Evolutionary conservation across 2,797 vertebrate genomes (phyloP).

Genomic region (Aulostomus chinensis): DNA sequence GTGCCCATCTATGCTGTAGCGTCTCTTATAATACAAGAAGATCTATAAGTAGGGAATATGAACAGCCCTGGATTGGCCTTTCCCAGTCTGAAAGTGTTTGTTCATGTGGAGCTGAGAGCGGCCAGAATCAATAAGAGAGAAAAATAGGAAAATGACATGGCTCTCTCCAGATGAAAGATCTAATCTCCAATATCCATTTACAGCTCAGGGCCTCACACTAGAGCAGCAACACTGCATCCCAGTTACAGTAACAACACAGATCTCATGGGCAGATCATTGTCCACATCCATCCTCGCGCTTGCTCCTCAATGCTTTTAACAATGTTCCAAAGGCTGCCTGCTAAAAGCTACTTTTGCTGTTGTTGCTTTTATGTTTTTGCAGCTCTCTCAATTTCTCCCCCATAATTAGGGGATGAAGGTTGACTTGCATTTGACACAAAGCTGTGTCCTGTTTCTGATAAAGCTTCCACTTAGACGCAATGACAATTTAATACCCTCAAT

Average conservation of each 20-base stretch:
- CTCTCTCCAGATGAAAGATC: conserved; percentile 85
- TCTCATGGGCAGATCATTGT: conserved; percentile 40
- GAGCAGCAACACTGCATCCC: conserved; percentile 57
- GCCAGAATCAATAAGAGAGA: conserved; percentile 83
- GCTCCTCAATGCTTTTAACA: conserved; percentile 8
- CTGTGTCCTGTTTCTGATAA: conserved; percentile 46
- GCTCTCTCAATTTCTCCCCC: conserved; percentile 30
- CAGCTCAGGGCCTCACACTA: conserved; percentile 72
- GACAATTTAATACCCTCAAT: conserved; percentile 72
- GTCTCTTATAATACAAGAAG: conserved; percentile 41
- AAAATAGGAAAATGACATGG: conserved; percentile 86
- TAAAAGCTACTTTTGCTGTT: conserved; percentile 31
- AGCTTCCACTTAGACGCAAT: conserved; percentile 55
- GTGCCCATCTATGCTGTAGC: conserved; percentile 34
- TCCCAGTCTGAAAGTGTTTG: conserved; percentile 72
- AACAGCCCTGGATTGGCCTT: conserved; percentile 63
- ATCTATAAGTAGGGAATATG: conserved; percentile 64
- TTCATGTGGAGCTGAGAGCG: conserved; percentile 80
- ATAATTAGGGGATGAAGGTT: conserved; percentile 38
- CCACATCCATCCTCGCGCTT: conserved; percentile 33
- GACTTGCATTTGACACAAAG: conserved; percentile 63
- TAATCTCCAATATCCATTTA: conserved; percentile 86
- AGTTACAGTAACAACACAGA: conserved; percentile 55
- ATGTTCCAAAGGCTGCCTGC: conserved; percentile 8
- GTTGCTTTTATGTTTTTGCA: conserved; percentile 32